phyloP scores from a whole-genome alignment of 2,113 vertebrate genomes.

The Salvelinus sp. region DNA sequence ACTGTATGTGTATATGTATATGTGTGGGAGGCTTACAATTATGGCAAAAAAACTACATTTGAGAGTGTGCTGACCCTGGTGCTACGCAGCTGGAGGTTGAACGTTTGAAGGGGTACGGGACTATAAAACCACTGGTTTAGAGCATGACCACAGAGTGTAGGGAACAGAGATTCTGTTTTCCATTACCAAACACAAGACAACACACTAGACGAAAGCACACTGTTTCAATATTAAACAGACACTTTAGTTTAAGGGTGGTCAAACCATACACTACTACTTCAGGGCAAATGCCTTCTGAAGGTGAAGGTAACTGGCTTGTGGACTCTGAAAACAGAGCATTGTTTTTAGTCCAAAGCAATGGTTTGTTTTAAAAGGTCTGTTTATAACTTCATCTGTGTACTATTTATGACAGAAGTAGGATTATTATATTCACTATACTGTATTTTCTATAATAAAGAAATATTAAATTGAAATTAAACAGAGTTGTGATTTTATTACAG shows the following conservation, averaged over 20 bases:
- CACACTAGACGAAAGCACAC: slow-evolving; percentile 30
- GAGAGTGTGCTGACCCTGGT: no score
- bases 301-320: slow-evolving; percentile 35
- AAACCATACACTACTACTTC: slow-evolving; percentile 28
- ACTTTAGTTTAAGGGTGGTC: slow-evolving; percentile 44
- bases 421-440: no score
- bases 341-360: slow-evolving; percentile 18
- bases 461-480: no score
- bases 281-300: slow-evolving; percentile 32
- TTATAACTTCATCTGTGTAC: no score
- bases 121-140: not conserved
- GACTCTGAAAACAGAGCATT: not conserved
- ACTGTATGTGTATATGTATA: no score
- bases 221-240: slow-evolving; percentile 52
- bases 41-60: no score
- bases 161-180: slow-evolving; percentile 47
- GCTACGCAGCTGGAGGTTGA: no score
- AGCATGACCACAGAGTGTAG: slow-evolving; percentile 11
- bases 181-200: slow-evolving; percentile 32
- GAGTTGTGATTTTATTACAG: no score
- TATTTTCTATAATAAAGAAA: no score
- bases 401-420: no score
- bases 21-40: no score
- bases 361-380: not conserved
- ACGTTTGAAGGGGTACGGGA: no score